Conservation (phyloP, 1,140 invertebrate genomes). For the Orchestia grillus region DNA sequence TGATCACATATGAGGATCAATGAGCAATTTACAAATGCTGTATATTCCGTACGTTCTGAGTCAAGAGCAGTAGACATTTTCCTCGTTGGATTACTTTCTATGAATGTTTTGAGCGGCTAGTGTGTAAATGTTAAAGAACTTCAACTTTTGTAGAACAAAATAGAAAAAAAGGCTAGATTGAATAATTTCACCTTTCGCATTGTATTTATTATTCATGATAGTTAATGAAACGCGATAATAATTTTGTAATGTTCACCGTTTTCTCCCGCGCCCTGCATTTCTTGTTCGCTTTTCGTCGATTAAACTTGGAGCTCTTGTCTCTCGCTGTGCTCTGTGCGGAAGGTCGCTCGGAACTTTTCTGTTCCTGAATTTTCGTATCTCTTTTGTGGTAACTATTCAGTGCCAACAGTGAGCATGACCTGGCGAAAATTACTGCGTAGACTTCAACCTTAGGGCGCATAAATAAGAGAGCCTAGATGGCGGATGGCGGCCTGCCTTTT, state of each 20-base stretch:
- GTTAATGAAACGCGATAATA: background rate
- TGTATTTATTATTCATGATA: background rate
- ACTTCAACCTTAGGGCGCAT: background rate
- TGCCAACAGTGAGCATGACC: conserved; percentile 14
- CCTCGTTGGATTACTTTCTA: background rate
- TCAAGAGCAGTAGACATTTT: background rate
- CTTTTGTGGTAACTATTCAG: conserved; percentile 1
- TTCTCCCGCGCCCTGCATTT: background rate
- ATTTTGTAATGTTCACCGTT: background rate
- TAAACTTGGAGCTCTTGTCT: background rate
- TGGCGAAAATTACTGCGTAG: background rate
- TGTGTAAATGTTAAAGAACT: background rate
- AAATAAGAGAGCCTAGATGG: background rate
- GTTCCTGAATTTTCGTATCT: background rate
- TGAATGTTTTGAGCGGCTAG: background rate
- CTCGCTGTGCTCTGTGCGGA: background rate
- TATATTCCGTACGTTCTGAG: background rate
- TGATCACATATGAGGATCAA: background rate
- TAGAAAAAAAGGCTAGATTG: background rate
- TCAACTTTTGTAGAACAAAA: background rate
- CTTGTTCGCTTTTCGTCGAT: background rate
- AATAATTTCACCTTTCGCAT: background rate
- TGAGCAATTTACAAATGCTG: background rate
- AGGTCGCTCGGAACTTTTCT: background rate
- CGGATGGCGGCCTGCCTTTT: background rate